Evolutionary conservation across 1,140 invertebrate species (phyloP), one percentile per base, ranked within the genome.

Genomic region (Pachyrhynchus sulphureomaculatus): DNA sequence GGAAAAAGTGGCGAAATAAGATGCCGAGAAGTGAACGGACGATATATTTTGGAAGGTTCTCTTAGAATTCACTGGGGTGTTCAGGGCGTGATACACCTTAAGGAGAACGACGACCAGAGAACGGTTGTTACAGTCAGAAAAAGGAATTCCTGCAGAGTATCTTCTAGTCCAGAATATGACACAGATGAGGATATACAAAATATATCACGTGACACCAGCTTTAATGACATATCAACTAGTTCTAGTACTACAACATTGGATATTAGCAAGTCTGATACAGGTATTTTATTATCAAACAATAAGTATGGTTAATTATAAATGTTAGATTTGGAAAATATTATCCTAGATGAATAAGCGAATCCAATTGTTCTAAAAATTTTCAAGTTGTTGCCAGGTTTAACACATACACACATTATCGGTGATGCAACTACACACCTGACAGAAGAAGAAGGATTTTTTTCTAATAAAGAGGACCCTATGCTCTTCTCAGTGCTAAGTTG

Each of bases 11-110:
- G 86, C 39, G 86, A 88, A 72, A 84, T 91, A 64, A 80, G 87
- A 71, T 87, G 86, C 67, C 78, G 88, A 36, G 88, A 91, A 76
- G 88, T 90, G 1, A 92, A 92, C 78, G 90, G 89, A 41, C 79
- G 89, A 45, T 77, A 91, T 37, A 84, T 92, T 64, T 74, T 93
- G 23, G 88, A 92, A 80, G 90, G 91, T 13, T 86, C 88, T 2
- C 75, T 93, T 60, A 79, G 89, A 67, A 90, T 94, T 56, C 88
- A 90, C 77, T 94, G 92, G 92, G 91, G 91, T 37, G 86, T 93
- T 1, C 82, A 86, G 29, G 88, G 89, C 51, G 85, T 91, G 1
- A 93, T 94, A 66, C 89, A 92, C 76, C 77, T 94, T 4, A 91
- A 92, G 76, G 90, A 93, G 77, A 90, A 92, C 74, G 90, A 92